phyloP scores from a whole-genome alignment of 2,113 vertebrate species.

The Felis catus region DNA sequence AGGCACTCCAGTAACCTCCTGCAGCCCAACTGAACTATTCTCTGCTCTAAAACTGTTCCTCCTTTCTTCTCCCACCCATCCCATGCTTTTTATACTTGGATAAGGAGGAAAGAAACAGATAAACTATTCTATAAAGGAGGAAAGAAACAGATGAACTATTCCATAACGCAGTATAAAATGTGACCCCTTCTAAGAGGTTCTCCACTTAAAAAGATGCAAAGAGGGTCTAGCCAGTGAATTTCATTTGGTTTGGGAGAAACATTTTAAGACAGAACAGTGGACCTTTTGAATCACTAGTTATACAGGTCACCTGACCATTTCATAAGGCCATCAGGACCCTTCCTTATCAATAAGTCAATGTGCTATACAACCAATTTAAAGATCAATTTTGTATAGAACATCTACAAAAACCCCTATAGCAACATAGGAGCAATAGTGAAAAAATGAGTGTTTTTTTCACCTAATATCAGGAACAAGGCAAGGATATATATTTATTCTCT shows the following conservation, averaged over 20 bases:
- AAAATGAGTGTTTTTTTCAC: neutral
- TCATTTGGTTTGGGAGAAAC: neutral
- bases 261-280: neutral
- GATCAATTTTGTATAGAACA: neutral
- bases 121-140: neutral
- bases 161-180: neutral
- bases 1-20: neutral
- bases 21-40: neutral
- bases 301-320: neutral
- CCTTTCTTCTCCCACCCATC: neutral
- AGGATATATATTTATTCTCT: neutral
- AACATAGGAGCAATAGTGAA: neutral
- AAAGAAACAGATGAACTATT: neutral
- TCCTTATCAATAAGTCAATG: neutral
- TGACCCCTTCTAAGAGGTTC: neutral
- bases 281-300: neutral
- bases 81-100: neutral
- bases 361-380: neutral
- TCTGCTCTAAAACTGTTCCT: neutral
- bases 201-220: conserved; percentile 18
- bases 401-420: neutral
- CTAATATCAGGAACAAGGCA: neutral
- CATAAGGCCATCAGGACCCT: neutral
- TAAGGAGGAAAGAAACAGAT: neutral
- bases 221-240: neutral